Conservation (phyloP, 1,140 invertebrate genomes). For the Mizuhopecten yessoensis region DNA sequence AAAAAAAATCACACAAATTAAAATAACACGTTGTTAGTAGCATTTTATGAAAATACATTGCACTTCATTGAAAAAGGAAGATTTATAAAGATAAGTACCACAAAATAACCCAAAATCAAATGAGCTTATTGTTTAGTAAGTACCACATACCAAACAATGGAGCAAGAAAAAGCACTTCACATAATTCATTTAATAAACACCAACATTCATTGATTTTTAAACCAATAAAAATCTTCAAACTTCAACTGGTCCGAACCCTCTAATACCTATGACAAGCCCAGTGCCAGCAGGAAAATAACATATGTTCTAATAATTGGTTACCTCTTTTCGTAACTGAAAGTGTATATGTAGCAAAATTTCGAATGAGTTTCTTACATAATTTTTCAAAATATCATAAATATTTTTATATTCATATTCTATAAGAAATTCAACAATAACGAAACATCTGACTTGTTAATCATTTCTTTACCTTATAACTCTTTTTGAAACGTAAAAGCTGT, state of each 20-base stretch:
- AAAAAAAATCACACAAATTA: no score
- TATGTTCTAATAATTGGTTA: not conserved
- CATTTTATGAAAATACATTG: not conserved
- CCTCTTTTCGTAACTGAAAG: conserved; percentile 1
- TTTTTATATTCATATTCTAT: not conserved
- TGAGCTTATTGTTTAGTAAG: not conserved
- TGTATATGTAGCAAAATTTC: not conserved
- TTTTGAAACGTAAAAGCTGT: no score
- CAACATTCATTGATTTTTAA: not conserved
- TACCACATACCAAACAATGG: not conserved
- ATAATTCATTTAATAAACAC: not conserved
- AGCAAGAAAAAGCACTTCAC: no score
- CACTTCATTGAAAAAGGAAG: not conserved
- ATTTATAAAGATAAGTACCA: not conserved
- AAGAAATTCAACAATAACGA: no score
- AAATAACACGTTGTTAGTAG: not conserved
- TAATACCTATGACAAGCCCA: not conserved
- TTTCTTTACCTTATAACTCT: no score
- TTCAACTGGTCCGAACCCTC: not conserved
- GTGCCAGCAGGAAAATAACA: not conserved
- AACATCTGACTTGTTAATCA: no score
- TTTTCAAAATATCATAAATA: not conserved
- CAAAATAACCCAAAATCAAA: not conserved
- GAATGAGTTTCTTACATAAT: not conserved
- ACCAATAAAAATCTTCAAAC: not conserved